phyloP scores from a whole-genome alignment of 2,113 vertebrate species.

The Erinaceus europaeus region DNA sequence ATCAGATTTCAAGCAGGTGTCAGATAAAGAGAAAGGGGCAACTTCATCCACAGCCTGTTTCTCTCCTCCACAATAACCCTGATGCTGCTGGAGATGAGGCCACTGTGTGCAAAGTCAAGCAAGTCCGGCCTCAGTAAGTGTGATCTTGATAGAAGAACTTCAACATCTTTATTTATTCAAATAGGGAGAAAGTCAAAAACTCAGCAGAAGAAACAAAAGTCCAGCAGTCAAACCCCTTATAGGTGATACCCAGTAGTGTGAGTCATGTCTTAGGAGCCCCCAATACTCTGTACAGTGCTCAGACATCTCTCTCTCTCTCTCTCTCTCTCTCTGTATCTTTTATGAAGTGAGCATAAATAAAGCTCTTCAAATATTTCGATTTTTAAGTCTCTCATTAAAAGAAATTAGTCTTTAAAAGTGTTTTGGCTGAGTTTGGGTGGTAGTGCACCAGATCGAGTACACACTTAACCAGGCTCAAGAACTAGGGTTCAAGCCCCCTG shows the following conservation, averaged over 20 bases:
- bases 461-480: too few species aligned
- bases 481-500: too few species aligned
- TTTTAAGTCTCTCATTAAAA: too few species aligned
- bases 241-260: not conserved
- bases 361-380: too few species aligned
- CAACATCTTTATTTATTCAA: slow-evolving; percentile 75
- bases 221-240: not conserved
- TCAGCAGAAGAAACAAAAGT: not conserved
- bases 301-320: too few species aligned
- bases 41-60: slow-evolving; percentile 43
- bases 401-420: too few species aligned
- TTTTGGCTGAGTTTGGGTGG: too few species aligned
- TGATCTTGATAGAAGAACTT: slow-evolving; percentile 61
- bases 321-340: too few species aligned
- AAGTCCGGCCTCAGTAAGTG: slow-evolving; percentile 47
- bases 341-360: too few species aligned
- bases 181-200: rapidly evolving
- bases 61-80: not conserved
- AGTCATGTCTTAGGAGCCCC: not conserved
- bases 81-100: slow-evolving; percentile 26
- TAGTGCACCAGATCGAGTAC: too few species aligned
- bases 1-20: not conserved
- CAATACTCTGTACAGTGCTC: too few species aligned
- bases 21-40: slow-evolving; percentile 52
- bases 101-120: slow-evolving; percentile 59